These are phyloP conservation scores for Oryzias woworae DNA, from an alignment of 2,113 vertebrate species.

Conservation along the genomic window DNA sequence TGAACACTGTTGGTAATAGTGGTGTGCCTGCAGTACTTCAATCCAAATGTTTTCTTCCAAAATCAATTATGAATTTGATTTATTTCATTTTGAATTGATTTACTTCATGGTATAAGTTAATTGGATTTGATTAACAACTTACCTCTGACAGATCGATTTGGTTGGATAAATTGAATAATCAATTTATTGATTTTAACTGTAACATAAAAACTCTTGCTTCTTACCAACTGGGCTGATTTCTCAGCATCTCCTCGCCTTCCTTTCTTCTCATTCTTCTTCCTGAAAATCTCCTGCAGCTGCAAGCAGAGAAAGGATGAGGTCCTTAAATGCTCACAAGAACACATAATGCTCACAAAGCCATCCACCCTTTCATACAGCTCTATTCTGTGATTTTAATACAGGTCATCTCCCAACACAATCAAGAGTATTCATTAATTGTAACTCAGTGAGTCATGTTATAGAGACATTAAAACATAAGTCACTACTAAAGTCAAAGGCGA, in stretches of 20 bases:
- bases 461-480: slow-evolving; percentile 18
- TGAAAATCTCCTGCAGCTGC: slow-evolving; percentile 98
- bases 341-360: slow-evolving; percentile 26
- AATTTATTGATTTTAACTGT: no score
- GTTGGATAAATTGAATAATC: no score
- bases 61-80: no score
- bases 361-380: slow-evolving; percentile 16
- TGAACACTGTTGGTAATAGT: no score
- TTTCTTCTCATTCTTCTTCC: slow-evolving; percentile 97
- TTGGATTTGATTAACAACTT: no score
- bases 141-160: no score
- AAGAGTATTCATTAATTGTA: slow-evolving; percentile 19
- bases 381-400: slow-evolving; percentile 7
- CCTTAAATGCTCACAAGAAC: slow-evolving; percentile 4
- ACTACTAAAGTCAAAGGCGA: background rate
- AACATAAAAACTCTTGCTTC: slow-evolving; percentile 19
- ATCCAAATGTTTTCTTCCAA: no score
- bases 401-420: slow-evolving; percentile 19
- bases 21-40: no score
- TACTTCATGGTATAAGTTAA: no score
- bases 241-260: slow-evolving; percentile 92
- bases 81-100: no score
- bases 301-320: slow-evolving; percentile 23
- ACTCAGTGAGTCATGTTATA: slow-evolving; percentile 10
- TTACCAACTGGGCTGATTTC: slow-evolving; percentile 94